Evolutionary conservation across 2,113 vertebrate genomes (phyloP).

Genomic region (Ammodytes dubius): DNA sequence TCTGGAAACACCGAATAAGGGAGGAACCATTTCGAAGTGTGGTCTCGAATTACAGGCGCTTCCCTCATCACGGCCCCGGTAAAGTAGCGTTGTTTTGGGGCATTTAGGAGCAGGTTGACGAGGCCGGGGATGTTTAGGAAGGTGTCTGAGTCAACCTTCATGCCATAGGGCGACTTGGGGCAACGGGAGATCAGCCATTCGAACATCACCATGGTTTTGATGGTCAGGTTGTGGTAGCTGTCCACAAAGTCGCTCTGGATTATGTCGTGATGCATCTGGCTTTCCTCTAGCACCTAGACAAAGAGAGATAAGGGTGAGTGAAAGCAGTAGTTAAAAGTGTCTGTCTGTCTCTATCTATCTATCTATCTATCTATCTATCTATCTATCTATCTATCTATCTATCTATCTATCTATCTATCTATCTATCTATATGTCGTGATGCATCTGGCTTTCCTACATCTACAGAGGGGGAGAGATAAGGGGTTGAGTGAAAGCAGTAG

Average conservation of each 20-base stretch:
- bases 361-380: too few relatives aligned
- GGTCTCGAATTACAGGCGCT: constrained; percentile 15
- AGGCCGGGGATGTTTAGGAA: constrained; percentile 82
- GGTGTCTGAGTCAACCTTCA: constrained; percentile 81
- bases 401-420: too few relatives aligned
- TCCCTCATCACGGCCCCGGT: constrained; percentile 26
- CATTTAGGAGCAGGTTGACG: constrained; percentile 27
- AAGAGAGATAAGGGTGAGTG: too few relatives aligned
- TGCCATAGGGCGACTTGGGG: constrained; percentile 70
- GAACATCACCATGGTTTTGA: constrained; percentile 85
- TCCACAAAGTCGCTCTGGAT: constrained; percentile 85
- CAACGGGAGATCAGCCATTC: constrained; percentile 83
- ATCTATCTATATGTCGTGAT: too few relatives aligned
- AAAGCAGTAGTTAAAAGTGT: not conserved
- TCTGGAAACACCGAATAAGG: constrained; percentile 39
- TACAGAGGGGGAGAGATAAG: too few relatives aligned
- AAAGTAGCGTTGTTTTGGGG: constrained; percentile 49
- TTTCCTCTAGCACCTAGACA: constrained; percentile 77
- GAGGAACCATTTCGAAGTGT: constrained; percentile 63
- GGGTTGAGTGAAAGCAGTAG: not conserved
- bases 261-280: constrained; percentile 68
- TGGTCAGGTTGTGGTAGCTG: constrained; percentile 83
- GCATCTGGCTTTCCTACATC: too few relatives aligned
- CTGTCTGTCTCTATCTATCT: too few relatives aligned
- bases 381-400: too few relatives aligned